Conservation (phyloP, 2,888 invertebrate genomes). For the Tromatobia lineatoria region DNA sequence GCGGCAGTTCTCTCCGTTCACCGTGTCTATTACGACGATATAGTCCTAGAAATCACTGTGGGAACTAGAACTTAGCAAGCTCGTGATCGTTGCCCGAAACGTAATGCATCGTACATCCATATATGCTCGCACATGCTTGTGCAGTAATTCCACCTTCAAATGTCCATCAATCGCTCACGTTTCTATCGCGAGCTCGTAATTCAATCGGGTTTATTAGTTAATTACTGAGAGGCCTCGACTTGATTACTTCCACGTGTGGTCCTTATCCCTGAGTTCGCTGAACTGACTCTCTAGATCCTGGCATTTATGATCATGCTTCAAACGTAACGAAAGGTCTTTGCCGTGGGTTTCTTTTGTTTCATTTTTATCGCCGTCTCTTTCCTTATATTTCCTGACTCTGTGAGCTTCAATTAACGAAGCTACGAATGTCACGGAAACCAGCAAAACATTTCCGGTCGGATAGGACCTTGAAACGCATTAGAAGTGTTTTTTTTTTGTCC, state of each 20-base stretch:
- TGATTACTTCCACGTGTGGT: slow-evolving; percentile 44
- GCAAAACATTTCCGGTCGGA: not conserved
- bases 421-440: not conserved
- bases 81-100: slow-evolving; percentile 10
- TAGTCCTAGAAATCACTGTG: slow-evolving; percentile 11
- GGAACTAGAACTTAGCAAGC: slow-evolving; percentile 15
- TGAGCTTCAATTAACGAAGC: not conserved
- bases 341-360: not conserved
- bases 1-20: not conserved
- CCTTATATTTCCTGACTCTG: not conserved
- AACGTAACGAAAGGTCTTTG: slow-evolving; percentile 35
- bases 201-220: slow-evolving; percentile 48
- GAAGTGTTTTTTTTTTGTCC: not conserved
- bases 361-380: slow-evolving; percentile 11
- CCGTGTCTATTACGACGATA: slow-evolving; percentile 3
- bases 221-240: slow-evolving; percentile 26
- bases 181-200: slow-evolving; percentile 41
- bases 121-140: not conserved
- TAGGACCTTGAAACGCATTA: not conserved
- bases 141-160: slow-evolving; percentile 11
- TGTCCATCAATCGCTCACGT: slow-evolving; percentile 31
- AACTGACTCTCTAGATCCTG: slow-evolving; percentile 14
- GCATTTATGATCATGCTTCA: not conserved
- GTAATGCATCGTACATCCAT: slow-evolving; percentile 5
- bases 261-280: slow-evolving; percentile 24